Percentiles rank a stretch among this genome's conserved stretches.
These are phyloP conservation scores for Bombylius major DNA, from an alignment of 2,888 invertebrate species.

Conservation along the genomic window DNA sequence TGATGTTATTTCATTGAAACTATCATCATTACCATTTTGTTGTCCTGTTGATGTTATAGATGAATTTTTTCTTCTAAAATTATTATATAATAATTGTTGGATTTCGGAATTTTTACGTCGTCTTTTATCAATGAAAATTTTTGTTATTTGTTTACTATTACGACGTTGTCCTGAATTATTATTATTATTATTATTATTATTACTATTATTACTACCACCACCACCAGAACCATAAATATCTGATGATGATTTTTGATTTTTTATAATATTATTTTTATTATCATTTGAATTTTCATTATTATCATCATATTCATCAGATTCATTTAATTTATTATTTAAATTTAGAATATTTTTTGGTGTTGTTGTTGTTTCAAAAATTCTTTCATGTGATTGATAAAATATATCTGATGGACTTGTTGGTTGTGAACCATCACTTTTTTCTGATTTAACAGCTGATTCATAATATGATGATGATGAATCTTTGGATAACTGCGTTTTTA, in stretches of 20 bases:
- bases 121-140: background rate
- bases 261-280: background rate
- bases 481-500: constrained; percentile 16
- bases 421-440: constrained; percentile 32
- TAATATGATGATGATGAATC: constrained; percentile 22
- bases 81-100: too few species aligned
- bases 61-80: too few species aligned
- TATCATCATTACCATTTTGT: too few species aligned
- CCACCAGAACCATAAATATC: too few species aligned
- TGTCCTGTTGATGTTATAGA: too few species aligned
- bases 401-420: constrained; percentile 23
- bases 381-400: constrained; percentile 19
- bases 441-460: constrained; percentile 32
- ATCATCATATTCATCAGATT: constrained; percentile 21
- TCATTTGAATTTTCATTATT: background rate
- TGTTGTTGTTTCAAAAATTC: constrained; percentile 15
- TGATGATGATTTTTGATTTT: background rate
- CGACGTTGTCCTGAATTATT: too few species aligned
- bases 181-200: too few species aligned
- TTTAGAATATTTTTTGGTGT: constrained; percentile 9
- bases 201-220: too few species aligned
- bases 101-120: background rate
- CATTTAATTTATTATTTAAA: background rate
- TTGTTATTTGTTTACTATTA: background rate
- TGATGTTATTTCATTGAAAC: too few species aligned